phyloP scores from a whole-genome alignment of 2,113 vertebrate genomes.

The Gila orcuttii region DNA sequence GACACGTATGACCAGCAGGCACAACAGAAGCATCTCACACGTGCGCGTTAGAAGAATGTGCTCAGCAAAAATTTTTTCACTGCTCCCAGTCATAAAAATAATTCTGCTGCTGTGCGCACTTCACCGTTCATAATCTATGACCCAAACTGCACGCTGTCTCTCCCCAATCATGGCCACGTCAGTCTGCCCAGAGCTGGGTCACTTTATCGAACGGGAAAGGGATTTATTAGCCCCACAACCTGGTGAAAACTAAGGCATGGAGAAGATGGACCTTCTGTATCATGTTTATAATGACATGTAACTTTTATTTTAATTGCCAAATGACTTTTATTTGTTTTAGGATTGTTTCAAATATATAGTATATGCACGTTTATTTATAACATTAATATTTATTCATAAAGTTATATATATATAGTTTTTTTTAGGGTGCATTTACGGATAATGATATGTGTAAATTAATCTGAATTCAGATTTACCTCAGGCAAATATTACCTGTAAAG shows the following conservation, averaged over 20 bases:
- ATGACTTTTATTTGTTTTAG: neutral
- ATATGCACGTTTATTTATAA: too few species aligned
- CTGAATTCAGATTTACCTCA: too few species aligned
- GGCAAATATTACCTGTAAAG: too few species aligned
- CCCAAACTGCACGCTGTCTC: conserved; percentile 63
- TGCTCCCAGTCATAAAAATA: conserved; percentile 70
- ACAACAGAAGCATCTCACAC: conserved; percentile 7
- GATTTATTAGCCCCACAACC: conserved; percentile 46
- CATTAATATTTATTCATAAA: too few species aligned
- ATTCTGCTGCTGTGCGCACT: conserved; percentile 75
- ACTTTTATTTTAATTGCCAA: neutral
- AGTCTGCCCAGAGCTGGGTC: conserved; percentile 28
- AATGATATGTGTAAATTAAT: too few species aligned
- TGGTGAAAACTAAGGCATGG: too few species aligned
- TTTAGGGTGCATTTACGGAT: too few species aligned
- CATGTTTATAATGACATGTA: neutral
- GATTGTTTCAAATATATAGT: neutral
- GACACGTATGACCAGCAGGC: neutral
- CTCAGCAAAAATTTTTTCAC: conserved; percentile 67
- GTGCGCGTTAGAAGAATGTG: conserved; percentile 53
- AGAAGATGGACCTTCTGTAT: neutral
- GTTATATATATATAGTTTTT: too few species aligned
- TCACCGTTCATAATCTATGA: conserved; percentile 74
- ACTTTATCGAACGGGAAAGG: conserved; percentile 9
- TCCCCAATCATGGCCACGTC: conserved; percentile 51